Evolutionary conservation across 2,888 invertebrate species (phyloP).

Genomic region (Drosophila birchii): DNA sequence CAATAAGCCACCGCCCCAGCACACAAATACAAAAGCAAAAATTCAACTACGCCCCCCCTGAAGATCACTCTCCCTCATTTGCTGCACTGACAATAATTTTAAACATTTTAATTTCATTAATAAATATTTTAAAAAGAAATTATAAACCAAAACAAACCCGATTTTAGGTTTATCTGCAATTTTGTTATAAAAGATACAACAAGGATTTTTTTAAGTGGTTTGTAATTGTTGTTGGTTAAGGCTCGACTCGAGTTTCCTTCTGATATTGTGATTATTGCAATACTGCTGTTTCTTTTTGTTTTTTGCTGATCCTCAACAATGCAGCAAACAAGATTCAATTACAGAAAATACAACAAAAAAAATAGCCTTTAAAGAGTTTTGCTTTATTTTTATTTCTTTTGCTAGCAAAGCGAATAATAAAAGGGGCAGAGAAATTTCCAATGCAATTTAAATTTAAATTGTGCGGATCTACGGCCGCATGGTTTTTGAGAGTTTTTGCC

Average conservation of each 20-base stretch:
- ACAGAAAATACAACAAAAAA: conserved; percentile 31
- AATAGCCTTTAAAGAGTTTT: conserved; percentile 37
- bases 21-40: conserved; percentile 33
- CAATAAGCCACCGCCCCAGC: conserved; percentile 65
- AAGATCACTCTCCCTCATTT: conserved; percentile 21
- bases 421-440: conserved; percentile 54
- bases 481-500: conserved; percentile 74
- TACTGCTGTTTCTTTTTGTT: neutral
- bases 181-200: too few relatives aligned
- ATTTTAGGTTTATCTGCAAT: too few relatives aligned
- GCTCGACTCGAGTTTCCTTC: conserved; percentile 14
- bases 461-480: conserved; percentile 81
- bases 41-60: conserved; percentile 27
- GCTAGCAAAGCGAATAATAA: conserved; percentile 34
- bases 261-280: conserved; percentile 14
- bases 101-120: neutral
- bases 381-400: conserved; percentile 6
- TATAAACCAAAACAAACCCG: too few relatives aligned
- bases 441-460: conserved; percentile 79
- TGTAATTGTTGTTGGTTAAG: conserved; percentile 16
- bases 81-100: conserved; percentile 8
- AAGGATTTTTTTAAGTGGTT: neutral
- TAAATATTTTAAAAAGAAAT: too few relatives aligned
- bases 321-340: conserved; percentile 44
- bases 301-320: conserved; percentile 17